A percentile compares a stretch with the other conserved stretches of the same genome.
These are phyloP conservation scores for Cephus runcator DNA, from an alignment of 2,888 invertebrate genomes.

Conservation along the genomic window DNA sequence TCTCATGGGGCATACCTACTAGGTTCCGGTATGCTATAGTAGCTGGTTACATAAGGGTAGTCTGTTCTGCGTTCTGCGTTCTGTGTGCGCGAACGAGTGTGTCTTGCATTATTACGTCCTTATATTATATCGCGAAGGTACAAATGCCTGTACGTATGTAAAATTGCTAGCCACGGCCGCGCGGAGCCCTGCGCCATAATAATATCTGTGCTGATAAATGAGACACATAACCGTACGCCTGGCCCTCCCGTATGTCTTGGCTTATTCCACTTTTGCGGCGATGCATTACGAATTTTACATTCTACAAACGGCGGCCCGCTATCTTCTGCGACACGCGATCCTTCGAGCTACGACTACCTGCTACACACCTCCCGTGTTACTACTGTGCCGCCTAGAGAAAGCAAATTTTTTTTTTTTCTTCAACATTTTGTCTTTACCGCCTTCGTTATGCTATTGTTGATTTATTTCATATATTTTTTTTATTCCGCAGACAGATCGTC, in stretches of 20 bases:
- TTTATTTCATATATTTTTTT: too few relatives aligned
- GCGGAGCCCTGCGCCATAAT: constrained; percentile 51
- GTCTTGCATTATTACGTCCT: constrained; percentile 59
- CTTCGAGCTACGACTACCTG: constrained; percentile 42
- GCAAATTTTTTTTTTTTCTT: too few relatives aligned
- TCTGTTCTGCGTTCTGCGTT: too few relatives aligned
- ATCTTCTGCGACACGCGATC: constrained; percentile 57
- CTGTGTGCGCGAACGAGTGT: background rate
- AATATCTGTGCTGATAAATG: constrained; percentile 65
- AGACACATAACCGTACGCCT: constrained; percentile 62
- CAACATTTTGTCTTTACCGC: too few relatives aligned
- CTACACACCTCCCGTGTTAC: too few relatives aligned
- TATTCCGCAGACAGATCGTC: too few relatives aligned
- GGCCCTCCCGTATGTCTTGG: constrained; percentile 50
- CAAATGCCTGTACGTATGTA: constrained; percentile 61
- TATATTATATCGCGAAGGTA: constrained; percentile 61
- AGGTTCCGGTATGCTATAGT: too few relatives aligned
- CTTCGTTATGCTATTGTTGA: too few relatives aligned
- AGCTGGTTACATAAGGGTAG: too few relatives aligned
- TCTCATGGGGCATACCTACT: too few relatives aligned
- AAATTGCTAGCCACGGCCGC: constrained; percentile 57
- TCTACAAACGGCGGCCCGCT: constrained; percentile 58
- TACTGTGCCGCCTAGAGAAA: too few relatives aligned
- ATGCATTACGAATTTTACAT: constrained; percentile 63
- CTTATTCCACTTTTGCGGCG: constrained; percentile 62